Percentiles rank a stretch among this genome's conserved stretches.
Conservation (phyloP, 1,140 invertebrate species). For the Formica exsecta region DNA sequence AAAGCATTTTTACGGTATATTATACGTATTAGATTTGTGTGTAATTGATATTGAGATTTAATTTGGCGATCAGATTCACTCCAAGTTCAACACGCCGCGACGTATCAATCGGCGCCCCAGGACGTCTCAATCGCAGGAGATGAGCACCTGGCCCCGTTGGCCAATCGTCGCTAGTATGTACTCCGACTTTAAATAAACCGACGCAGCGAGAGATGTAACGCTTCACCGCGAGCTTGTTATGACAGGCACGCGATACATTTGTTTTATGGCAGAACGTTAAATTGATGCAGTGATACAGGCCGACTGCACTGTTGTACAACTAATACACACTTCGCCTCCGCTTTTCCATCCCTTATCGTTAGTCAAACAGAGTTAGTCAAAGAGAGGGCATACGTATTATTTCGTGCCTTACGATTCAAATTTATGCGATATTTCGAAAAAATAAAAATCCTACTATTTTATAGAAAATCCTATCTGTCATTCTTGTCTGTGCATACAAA, state of each 20-base stretch:
- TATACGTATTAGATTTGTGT: no score
- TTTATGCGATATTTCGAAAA: no score
- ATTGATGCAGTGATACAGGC: constrained; percentile 22
- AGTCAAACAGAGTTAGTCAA: neutral
- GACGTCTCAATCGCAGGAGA: constrained; percentile 46
- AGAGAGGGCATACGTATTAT: neutral
- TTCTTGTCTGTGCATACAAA: neutral
- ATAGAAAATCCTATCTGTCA: neutral
- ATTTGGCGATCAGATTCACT: neutral
- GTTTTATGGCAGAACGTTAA: constrained; percentile 41
- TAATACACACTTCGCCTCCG: neutral
- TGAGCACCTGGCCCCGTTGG: constrained; percentile 23
- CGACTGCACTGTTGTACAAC: constrained; percentile 19
- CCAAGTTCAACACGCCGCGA: neutral
- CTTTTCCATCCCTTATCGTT: neutral
- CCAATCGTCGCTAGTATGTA: constrained; percentile 52
- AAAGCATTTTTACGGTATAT: neutral
- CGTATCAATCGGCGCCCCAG: constrained; percentile 7
- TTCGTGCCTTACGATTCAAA: no score
- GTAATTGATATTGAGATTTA: neutral
- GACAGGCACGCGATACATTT: constrained; percentile 56
- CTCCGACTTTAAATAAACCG: constrained; percentile 52
- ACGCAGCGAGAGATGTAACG: constrained; percentile 52
- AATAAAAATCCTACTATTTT: no score
- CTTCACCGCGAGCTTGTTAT: constrained; percentile 36